phyloP scores from a whole-genome alignment of 2,797 vertebrate species.

The Tapirus indicus region DNA sequence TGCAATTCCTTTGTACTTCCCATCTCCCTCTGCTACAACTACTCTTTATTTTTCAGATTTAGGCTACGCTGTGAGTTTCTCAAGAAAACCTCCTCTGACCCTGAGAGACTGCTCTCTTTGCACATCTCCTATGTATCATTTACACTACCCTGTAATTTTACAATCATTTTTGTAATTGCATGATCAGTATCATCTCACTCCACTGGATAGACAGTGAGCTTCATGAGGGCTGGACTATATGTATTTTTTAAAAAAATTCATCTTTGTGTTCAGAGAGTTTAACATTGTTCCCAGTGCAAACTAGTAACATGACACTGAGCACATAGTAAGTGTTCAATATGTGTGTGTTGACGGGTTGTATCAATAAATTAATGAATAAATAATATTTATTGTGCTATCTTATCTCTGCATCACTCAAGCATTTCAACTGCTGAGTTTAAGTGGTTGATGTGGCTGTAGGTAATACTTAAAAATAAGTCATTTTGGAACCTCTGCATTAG shows the following conservation, averaged over 20 bases:
- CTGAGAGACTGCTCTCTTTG: not conserved
- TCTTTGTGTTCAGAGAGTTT: not conserved
- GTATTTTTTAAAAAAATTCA: not conserved
- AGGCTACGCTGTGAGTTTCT: not conserved
- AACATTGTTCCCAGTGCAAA: not conserved
- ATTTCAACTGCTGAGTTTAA: not conserved
- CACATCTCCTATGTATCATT: not conserved
- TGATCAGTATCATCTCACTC: not conserved
- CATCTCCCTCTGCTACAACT: not conserved
- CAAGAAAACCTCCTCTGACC: not conserved
- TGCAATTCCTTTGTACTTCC: not conserved
- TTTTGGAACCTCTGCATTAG: not conserved
- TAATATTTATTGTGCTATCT: not conserved
- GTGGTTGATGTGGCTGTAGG: not conserved
- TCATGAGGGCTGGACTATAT: not conserved
- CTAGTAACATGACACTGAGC: not conserved
- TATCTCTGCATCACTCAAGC: not conserved
- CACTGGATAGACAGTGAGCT: not conserved
- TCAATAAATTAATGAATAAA: not conserved
- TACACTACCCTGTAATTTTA: not conserved
- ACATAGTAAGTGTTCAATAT: not conserved
- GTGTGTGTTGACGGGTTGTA: not conserved
- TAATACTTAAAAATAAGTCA: not conserved
- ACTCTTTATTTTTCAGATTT: not conserved
- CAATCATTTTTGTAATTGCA: not conserved